A percentile compares a stretch with the other conserved stretches of the same genome.
These are phyloP conservation scores for Turritopsis rubra DNA, from an alignment of 30 jellyfish, hydroid and myxozoan genomes.

Conservation along the genomic window DNA sequence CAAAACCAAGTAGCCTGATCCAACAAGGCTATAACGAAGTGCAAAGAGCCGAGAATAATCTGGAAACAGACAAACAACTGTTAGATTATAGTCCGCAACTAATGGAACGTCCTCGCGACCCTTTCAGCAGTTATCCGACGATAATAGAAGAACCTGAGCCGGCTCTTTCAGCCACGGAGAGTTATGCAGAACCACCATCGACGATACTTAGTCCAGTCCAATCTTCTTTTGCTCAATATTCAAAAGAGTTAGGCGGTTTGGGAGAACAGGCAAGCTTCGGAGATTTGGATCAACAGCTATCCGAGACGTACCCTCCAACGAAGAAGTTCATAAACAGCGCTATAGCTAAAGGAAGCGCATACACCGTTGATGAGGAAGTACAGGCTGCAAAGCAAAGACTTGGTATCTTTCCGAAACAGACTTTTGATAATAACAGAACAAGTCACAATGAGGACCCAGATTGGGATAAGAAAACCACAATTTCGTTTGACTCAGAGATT, in stretches of 20 bases:
- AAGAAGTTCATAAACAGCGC: slow-evolving; percentile 12
- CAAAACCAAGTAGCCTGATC: background rate
- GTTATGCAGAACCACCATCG: background rate
- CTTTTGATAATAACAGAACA: background rate
- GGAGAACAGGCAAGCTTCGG: background rate
- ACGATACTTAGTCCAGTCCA: background rate
- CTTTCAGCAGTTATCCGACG: background rate
- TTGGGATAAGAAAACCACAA: background rate
- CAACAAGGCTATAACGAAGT: background rate
- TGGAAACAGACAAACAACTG: background rate
- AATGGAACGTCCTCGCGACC: background rate
- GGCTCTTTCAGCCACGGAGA: background rate
- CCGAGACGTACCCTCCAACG: background rate
- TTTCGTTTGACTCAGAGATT: background rate
- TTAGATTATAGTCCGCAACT: background rate
- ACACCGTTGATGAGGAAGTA: slow-evolving; percentile 25
- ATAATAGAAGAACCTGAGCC: background rate
- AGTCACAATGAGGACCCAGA: background rate
- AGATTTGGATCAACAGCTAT: background rate
- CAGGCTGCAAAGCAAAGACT: background rate
- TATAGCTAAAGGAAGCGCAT: slow-evolving; percentile 28
- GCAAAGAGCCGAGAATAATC: background rate
- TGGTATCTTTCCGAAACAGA: background rate
- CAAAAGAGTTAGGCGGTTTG: background rate
- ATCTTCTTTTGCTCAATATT: background rate